Percentiles rank a stretch among this genome's conserved stretches.
Evolutionary conservation across 2,113 vertebrate genomes (phyloP).

Genomic region (Fregetta grallaria): DNA sequence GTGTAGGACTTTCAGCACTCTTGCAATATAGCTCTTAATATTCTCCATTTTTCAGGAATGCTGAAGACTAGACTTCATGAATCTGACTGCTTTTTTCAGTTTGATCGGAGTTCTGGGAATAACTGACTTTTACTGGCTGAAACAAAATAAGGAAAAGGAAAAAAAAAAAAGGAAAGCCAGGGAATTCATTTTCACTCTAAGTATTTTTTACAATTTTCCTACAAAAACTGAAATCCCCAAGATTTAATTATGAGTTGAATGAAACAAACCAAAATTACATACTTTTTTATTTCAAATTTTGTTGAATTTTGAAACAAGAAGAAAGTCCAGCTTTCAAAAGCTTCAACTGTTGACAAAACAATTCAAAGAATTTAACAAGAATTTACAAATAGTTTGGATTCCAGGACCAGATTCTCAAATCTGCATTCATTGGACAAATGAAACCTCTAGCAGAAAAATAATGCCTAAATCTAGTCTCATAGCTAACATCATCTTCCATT

Average conservation of each 20-base stretch:
- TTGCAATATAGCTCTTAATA: background rate
- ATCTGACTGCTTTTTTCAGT: background rate
- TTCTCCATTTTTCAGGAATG: background rate
- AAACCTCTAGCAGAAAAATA: background rate
- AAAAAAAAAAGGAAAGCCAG: background rate
- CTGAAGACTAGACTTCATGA: background rate
- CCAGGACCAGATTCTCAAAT: background rate
- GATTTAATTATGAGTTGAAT: background rate
- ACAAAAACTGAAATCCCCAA: background rate
- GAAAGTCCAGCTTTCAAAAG: background rate
- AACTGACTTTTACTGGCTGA: background rate
- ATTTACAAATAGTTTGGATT: background rate
- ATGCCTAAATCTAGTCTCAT: background rate
- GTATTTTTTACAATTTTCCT: background rate
- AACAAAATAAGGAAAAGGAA: fast-evolving
- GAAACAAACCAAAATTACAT: background rate
- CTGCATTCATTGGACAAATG: background rate
- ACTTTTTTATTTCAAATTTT: background rate
- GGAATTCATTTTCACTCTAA: background rate
- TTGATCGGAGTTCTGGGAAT: background rate
- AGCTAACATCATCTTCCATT: background rate
- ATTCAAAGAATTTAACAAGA: background rate
- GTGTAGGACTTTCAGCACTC: background rate
- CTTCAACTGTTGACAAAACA: background rate
- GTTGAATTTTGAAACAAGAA: background rate